Percentiles rank a stretch among this genome's conserved stretches.
Conservation (phyloP, 2,888 invertebrate genomes). For the Dioctria linearis region DNA sequence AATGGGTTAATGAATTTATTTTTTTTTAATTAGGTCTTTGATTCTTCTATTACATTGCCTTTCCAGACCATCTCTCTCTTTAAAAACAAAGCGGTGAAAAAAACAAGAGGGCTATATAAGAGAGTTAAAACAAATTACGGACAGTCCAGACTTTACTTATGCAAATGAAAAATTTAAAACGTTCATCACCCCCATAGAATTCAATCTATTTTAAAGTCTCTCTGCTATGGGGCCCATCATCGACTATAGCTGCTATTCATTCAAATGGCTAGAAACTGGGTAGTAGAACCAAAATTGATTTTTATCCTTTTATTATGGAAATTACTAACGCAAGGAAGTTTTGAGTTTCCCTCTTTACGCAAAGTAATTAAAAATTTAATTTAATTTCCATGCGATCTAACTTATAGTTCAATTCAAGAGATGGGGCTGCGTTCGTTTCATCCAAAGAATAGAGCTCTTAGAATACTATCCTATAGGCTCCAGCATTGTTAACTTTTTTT, state of each 20-base stretch:
- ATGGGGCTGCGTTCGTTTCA: background rate
- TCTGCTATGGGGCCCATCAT: no score
- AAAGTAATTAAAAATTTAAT: slow-evolving; percentile 42
- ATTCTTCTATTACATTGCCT: no score
- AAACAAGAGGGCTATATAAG: no score
- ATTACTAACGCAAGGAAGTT: slow-evolving; percentile 21
- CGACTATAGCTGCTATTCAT: background rate
- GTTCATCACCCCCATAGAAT: background rate
- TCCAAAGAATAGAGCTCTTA: background rate
- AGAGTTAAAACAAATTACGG: background rate
- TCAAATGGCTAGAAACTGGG: background rate
- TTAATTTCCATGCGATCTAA: slow-evolving; percentile 32
- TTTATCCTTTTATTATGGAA: slow-evolving; percentile 10
- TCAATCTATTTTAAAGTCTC: background rate
- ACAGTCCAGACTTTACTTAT: slow-evolving; percentile 6
- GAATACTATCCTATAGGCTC: background rate
- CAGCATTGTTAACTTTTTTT: background rate
- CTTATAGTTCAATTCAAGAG: background rate
- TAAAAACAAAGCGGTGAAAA: no score
- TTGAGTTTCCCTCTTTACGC: slow-evolving; percentile 5
- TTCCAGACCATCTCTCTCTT: no score
- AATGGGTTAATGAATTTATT: no score
- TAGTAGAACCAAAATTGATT: background rate
- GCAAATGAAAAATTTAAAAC: slow-evolving; percentile 13
- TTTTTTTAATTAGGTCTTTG: no score